A percentile compares a stretch with the other conserved stretches of the same genome.
Evolutionary conservation across 2,888 invertebrate genomes (phyloP).

Genomic region (Pterostichus madidus): DNA sequence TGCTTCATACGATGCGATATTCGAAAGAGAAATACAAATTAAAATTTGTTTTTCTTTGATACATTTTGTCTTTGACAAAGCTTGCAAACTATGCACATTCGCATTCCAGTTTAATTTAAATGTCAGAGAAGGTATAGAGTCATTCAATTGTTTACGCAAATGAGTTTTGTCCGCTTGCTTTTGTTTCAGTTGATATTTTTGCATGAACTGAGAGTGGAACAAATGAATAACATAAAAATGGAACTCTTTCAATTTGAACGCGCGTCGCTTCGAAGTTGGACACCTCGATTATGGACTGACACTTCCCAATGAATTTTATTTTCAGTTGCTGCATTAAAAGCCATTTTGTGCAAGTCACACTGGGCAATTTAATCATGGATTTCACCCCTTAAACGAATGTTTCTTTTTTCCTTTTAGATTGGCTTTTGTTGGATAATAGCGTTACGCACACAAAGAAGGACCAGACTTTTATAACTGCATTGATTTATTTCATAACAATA

Average conservation of each 20-base stretch:
- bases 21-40: no score
- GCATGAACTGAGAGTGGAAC: constrained; percentile 8
- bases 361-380: constrained; percentile 2
- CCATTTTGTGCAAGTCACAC: constrained; percentile 23
- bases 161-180: constrained; percentile 15
- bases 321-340: constrained; percentile 10
- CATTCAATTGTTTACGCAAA: constrained; percentile 43
- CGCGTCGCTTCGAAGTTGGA: not conserved
- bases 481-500: not conserved
- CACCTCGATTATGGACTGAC: constrained; percentile 31
- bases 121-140: constrained; percentile 9
- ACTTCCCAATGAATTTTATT: constrained; percentile 1
- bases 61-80: no score
- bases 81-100: not conserved
- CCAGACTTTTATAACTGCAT: not conserved
- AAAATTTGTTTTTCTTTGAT: no score
- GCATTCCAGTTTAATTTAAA: constrained; percentile 27
- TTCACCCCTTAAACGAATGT: not conserved
- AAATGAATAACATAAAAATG: constrained; percentile 38
- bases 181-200: constrained; percentile 24
- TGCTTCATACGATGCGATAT: no score
- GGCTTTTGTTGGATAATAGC: constrained; percentile 1
- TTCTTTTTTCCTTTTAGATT: not conserved
- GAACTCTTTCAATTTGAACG: constrained; percentile 40
- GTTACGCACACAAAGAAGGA: not conserved